Base-by-base conservation (phyloP, 2,888 invertebrate species). In the Syritta pipiens region DNA sequence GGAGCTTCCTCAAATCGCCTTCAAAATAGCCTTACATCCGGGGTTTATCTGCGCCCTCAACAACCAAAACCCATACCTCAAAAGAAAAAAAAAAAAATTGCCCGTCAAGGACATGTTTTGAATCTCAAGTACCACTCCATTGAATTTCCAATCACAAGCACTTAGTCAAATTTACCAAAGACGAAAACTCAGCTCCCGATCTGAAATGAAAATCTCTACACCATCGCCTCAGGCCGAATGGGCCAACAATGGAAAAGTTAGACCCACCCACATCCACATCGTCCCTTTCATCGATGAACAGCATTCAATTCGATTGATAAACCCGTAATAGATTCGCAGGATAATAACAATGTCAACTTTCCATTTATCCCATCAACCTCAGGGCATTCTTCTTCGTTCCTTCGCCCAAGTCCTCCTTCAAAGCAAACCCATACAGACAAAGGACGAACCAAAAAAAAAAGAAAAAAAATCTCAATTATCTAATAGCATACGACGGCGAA, bases 381-480 rank as follows among this genome's bases (percentile, higher is more conserved):
- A 12, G 40, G 30, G 28, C 14, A 57, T 37, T 4, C 22, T 32
- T 2, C 24, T n/a, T 20, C 9, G 5, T 20, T 37, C 14, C 3
- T 40, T 20, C 14, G 26, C 19, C 59, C 48, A 42, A 14, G 28
- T 4, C 32, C 32, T 1, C 32, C 12, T 35, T n/a, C 1, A 14
- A n/a, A n/a, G n/a, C n/a, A n/a, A n/a, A n/a, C n/a, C n/a, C n/a
- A n/a, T n/a, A n/a, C n/a, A n/a, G n/a, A n/a, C n/a, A n/a, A n/a
- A n/a, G n/a, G n/a, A n/a, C n/a, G n/a, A n/a, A n/a, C n/a, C n/a
- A n/a, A n/a, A n/a, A n/a, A n/a, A n/a, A n/a, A n/a, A n/a, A n/a
- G n/a, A n/a, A n/a, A n/a, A 48, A 46, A 69, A 59, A 77, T 60
- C 72, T 35, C 77, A 67, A 72, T 60, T 65, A 48, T 63, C 57